Conservation (phyloP, 2,113 vertebrate genomes). For the Campylorhamphus procurvoides region DNA sequence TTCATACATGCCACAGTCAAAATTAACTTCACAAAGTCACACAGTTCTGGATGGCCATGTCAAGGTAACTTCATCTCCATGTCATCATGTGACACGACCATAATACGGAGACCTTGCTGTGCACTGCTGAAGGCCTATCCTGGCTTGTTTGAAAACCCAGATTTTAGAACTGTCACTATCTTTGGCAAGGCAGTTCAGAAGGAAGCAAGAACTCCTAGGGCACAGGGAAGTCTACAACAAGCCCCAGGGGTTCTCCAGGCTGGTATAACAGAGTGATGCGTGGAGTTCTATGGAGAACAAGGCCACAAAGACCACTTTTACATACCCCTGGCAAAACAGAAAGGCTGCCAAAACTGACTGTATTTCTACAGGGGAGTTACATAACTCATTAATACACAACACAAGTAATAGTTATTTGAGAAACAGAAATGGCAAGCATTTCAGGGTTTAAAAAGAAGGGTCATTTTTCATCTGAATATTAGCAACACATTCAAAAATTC, state of each 20-base stretch:
- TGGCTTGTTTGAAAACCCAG: not conserved
- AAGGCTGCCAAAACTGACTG: not conserved
- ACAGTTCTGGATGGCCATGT: not conserved
- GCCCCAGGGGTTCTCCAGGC: fast-evolving
- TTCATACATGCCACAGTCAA: not conserved
- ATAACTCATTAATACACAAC: not conserved
- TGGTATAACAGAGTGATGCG: not conserved
- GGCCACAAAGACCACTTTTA: not conserved
- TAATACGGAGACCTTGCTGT: not conserved
- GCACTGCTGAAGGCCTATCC: not conserved
- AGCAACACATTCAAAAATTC: not conserved
- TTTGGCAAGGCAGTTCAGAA: not conserved
- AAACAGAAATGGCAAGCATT: not conserved
- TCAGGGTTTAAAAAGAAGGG: not conserved
- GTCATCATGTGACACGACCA: not conserved
- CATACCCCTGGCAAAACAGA: not conserved
- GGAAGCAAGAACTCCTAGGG: fast-evolving
- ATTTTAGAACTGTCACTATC: not conserved
- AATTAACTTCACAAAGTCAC: not conserved
- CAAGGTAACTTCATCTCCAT: not conserved
- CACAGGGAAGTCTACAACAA: not conserved
- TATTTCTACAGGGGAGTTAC: not conserved
- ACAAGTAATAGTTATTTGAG: not conserved
- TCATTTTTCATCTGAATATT: not conserved
- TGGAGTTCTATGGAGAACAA: not conserved